phyloP scores from a whole-genome alignment of 64 coral and sea anemone species.

The Orbicella faveolata region DNA sequence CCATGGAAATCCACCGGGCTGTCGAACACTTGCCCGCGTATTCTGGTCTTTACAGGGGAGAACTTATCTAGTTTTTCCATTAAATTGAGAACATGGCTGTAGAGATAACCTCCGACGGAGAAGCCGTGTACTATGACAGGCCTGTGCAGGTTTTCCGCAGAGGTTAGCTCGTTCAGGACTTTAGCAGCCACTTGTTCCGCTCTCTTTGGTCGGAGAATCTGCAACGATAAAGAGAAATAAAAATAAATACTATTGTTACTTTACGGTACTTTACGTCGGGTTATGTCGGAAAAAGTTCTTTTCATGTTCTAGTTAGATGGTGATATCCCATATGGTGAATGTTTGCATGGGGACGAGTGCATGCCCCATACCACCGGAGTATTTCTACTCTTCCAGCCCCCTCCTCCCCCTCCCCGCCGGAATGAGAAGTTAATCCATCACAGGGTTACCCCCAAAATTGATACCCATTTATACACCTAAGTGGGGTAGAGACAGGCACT shows the following conservation, averaged over 20 bases:
- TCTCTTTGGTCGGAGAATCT: slow-evolving; percentile 91
- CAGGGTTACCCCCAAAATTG: too few relatives aligned
- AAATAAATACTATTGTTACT: neutral
- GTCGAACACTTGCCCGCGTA: slow-evolving; percentile 89
- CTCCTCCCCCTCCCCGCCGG: too few relatives aligned
- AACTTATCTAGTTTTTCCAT: slow-evolving; percentile 74
- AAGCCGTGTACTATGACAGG: slow-evolving; percentile 87
- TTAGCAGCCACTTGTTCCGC: slow-evolving; percentile 69
- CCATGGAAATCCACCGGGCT: slow-evolving; percentile 91
- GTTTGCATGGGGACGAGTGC: too few relatives aligned
- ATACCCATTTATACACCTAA: too few relatives aligned
- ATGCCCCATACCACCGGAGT: too few relatives aligned
- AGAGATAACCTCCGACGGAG: slow-evolving; percentile 90
- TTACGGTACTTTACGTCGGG: too few relatives aligned
- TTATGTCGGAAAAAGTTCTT: too few relatives aligned
- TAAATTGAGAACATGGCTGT: slow-evolving; percentile 86
- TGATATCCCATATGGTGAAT: too few relatives aligned
- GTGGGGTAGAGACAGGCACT: too few relatives aligned
- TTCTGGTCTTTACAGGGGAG: slow-evolving; percentile 68
- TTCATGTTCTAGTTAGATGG: too few relatives aligned
- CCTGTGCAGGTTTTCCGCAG: slow-evolving; percentile 56
- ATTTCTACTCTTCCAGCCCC: too few relatives aligned
- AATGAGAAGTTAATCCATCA: too few relatives aligned
- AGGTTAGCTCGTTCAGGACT: slow-evolving; percentile 66
- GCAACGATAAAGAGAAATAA: neutral